phyloP scores from a whole-genome alignment of 2,797 vertebrate genomes.

The Botia almorhae region DNA sequence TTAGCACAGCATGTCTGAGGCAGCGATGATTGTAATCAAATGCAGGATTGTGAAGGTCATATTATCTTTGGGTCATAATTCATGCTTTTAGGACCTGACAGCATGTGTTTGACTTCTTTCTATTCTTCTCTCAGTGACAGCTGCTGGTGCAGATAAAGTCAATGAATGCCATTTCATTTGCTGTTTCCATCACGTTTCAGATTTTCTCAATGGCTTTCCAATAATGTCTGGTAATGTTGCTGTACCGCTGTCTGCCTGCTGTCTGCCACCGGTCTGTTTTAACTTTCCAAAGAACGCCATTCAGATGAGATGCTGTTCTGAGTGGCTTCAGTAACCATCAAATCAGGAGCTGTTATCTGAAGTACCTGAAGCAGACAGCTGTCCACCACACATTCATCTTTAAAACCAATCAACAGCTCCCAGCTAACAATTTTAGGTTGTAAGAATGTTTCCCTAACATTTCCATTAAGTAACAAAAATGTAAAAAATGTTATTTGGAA shows the following conservation, averaged over 20 bases:
- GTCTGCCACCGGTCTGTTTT: slow-evolving; percentile 6
- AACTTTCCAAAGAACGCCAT: slow-evolving; percentile 15
- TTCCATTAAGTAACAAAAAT: no score
- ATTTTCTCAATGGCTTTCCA: slow-evolving; percentile 31
- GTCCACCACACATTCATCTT: neutral
- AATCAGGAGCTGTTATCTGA: slow-evolving; percentile 18
- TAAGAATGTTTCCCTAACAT: no score
- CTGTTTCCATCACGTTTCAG: neutral
- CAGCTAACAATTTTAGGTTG: no score
- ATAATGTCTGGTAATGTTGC: slow-evolving; percentile 1
- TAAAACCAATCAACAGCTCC: neutral
- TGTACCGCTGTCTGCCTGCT: neutral
- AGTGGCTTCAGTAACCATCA: neutral
- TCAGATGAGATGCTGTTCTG: neutral
- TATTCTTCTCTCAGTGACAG: slow-evolving; percentile 11
- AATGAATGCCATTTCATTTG: neutral
- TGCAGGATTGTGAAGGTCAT: slow-evolving; percentile 31
- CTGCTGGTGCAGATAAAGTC: no score
- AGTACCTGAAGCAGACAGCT: slow-evolving; percentile 10
- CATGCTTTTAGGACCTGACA: slow-evolving; percentile 2
- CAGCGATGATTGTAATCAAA: slow-evolving; percentile 39
- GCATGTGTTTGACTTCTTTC: neutral
- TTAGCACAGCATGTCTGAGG: slow-evolving; percentile 24
- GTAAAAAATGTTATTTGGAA: no score
- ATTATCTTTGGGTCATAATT: slow-evolving; percentile 38